Base-by-base conservation (phyloP, 1,140 invertebrate genomes). In the Teleogryllus occipitalis region DNA sequence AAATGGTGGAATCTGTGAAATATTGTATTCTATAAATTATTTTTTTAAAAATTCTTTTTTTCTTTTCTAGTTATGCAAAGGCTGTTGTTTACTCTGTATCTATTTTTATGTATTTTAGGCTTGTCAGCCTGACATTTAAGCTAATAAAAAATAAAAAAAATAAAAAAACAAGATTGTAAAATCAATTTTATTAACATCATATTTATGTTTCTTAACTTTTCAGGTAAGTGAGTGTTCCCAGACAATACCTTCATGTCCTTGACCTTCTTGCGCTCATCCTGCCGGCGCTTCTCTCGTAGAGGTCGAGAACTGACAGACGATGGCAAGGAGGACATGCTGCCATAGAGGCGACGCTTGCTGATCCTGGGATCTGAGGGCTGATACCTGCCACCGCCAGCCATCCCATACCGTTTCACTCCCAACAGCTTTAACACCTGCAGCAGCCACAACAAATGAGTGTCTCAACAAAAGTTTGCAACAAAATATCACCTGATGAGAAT, bases 261-360 rank as follows among this genome's bases (percentile, higher is more conserved):
- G 82, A 91, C 90, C 88, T 94, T 94, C 85, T 93, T 93, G 81
- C 88, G 86, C 79, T 92, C 88, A 77, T 93, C 91, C 76, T 87
- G 86, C 75, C 88, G 86, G 76, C 89, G 87, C 48, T 89, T 87
- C 79, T 90, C 87, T 75, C 88, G 83, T 18, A 92, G 89, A 48
- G 92, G 92, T 80, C 93, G 86, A 80, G 92, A 93, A 85, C 92
- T 94, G 10, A 94, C 93, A 0, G 94, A 95, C 79, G 92, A 94
- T 8, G 93, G 93, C n/a, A 96, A 86, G 0, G 94, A 95, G 0
- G 93, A 94, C 85, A 95, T 90, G 81, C 93, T 94, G 72, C 93
- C 93, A 83, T 94, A 93, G 76, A 89, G 88, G 75, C 89, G 83
- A 65, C 89, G 84, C 81, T 90, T 91, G 81, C 89, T 88, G 76